Percentiles rank a stretch among this genome's conserved stretches.
phyloP scores from a whole-genome alignment of 2,888 invertebrate species.

The Lepidocyrtinus sp. region DNA sequence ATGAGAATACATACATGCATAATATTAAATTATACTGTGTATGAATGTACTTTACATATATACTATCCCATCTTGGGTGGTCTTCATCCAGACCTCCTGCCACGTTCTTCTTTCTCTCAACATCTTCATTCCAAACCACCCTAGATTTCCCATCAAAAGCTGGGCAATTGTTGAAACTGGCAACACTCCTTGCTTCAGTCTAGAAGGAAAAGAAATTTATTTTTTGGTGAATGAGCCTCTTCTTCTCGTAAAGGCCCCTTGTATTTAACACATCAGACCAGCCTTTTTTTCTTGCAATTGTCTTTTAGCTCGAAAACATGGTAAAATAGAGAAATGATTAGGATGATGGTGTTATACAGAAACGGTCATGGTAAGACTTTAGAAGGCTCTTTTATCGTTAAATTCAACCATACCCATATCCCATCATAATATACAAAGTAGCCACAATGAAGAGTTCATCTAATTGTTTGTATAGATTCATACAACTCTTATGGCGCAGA shows the following conservation, averaged over 20 bases:
- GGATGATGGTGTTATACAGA: background rate
- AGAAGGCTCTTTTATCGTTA: too few species aligned
- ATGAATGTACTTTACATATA: conserved; percentile 44
- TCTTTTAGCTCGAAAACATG: background rate
- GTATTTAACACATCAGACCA: background rate
- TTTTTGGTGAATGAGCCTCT: conserved; percentile 13
- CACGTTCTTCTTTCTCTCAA: conserved; percentile 69
- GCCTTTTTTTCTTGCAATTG: background rate
- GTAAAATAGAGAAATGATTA: background rate
- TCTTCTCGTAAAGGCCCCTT: background rate
- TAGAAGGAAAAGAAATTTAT: background rate
- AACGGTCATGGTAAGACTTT: too few species aligned
- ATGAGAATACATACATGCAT: too few species aligned
- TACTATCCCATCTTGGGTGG: conserved; percentile 67
- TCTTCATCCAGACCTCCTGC: conserved; percentile 69
- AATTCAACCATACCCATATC: conserved; percentile 29
- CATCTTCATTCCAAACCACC: conserved; percentile 70
- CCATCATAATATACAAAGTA: conserved; percentile 52
- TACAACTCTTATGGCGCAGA: background rate
- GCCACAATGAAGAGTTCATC: conserved; percentile 55
- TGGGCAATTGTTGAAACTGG: conserved; percentile 33
- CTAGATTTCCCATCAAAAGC: conserved; percentile 67
- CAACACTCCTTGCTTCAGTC: conserved; percentile 8
- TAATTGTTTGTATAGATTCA: conserved; percentile 18
- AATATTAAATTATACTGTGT: conserved; percentile 59